phyloP scores from a whole-genome alignment of 2,797 vertebrate genomes.

The Platalea minor region DNA sequence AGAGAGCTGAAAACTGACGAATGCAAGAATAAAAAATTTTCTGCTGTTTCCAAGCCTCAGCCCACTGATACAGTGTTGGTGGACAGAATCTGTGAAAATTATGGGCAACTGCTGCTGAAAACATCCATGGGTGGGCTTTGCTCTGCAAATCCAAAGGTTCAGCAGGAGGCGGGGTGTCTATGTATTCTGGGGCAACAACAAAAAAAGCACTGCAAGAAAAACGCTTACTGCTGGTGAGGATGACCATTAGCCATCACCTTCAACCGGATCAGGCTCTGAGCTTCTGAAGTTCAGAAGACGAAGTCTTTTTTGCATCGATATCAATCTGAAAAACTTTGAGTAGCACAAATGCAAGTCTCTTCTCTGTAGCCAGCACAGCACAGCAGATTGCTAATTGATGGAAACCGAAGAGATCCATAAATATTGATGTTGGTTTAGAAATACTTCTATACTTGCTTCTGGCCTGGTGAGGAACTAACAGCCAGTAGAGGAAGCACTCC shows the following conservation, averaged over 20 bases:
- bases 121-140: not conserved
- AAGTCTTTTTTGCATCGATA: not conserved
- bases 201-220: not conserved
- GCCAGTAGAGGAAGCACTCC: not conserved
- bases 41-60: not conserved
- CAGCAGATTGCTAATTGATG: not conserved
- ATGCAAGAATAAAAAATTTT: not conserved
- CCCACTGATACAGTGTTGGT: not conserved
- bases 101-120: not conserved
- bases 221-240: not conserved
- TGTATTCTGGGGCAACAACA: not conserved
- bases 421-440: not conserved
- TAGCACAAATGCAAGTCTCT: not conserved
- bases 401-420: not conserved
- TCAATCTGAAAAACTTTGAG: not conserved
- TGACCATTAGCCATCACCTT: not conserved
- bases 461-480: not conserved
- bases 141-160: not conserved
- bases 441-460: not conserved
- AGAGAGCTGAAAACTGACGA: not conserved
- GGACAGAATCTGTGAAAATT: not conserved
- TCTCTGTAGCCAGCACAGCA: not conserved
- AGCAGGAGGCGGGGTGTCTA: not conserved
- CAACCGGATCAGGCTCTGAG: not conserved
- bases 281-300: not conserved